A percentile compares a stretch with the other conserved stretches of the same genome.
Evolutionary conservation across 2,888 invertebrate species (phyloP).

Genomic region (Apamea crenata): DNA sequence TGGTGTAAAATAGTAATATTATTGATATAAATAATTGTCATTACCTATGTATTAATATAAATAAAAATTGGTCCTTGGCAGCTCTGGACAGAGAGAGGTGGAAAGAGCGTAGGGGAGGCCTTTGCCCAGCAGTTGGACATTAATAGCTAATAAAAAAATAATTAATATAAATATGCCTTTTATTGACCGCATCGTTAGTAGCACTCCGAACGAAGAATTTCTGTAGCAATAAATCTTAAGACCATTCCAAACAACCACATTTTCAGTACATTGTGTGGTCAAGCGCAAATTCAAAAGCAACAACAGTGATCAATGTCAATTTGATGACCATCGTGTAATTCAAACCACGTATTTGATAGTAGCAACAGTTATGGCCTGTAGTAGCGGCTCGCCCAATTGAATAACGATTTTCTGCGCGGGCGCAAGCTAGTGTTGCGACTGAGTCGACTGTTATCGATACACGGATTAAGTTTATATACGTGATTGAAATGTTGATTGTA

Average conservation of each 20-base stretch:
- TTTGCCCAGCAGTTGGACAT: too few relatives aligned
- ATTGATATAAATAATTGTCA: too few relatives aligned
- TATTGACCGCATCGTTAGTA: too few relatives aligned
- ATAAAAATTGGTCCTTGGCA: too few relatives aligned
- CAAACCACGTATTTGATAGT: constrained; percentile 78
- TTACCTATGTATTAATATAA: too few relatives aligned
- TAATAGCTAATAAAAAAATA: too few relatives aligned
- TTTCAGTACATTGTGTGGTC: constrained; percentile 24
- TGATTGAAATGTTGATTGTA: constrained; percentile 38
- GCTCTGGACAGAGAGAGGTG: too few relatives aligned
- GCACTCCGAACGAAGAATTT: background rate
- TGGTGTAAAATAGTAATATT: too few relatives aligned
- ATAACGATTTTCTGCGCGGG: constrained; percentile 81
- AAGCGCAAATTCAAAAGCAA: constrained; percentile 32
- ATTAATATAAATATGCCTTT: background rate
- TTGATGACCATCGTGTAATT: constrained; percentile 63
- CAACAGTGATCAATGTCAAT: constrained; percentile 51
- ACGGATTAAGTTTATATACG: constrained; percentile 56
- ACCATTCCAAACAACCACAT: background rate
- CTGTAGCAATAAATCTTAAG: background rate
- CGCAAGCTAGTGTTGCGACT: constrained; percentile 74
- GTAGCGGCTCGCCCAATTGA: constrained; percentile 79
- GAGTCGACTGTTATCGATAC: constrained; percentile 69
- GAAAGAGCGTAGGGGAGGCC: too few relatives aligned
- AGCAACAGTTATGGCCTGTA: constrained; percentile 78